These are phyloP conservation scores for Craniophora ligustri DNA, from an alignment of 2,888 invertebrate genomes.

Conservation along the genomic window DNA sequence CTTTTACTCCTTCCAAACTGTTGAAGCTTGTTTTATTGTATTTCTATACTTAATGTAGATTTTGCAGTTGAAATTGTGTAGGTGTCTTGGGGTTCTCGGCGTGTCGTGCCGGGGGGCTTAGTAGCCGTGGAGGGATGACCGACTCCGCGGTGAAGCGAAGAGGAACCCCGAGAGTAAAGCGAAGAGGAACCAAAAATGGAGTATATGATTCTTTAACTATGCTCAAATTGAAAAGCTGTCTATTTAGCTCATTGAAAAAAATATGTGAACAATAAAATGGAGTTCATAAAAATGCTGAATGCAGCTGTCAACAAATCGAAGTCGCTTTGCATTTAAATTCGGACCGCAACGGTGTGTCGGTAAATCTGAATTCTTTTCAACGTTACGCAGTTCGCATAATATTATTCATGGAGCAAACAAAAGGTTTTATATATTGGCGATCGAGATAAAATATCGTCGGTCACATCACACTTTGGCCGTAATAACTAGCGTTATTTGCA, in stretches of 20 bases:
- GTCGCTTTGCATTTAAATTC: slow-evolving; percentile 43
- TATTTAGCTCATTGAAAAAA: slow-evolving; percentile 12
- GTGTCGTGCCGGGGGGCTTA: too few species aligned
- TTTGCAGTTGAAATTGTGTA: too few species aligned
- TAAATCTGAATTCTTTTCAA: slow-evolving; percentile 40
- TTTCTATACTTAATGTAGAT: too few species aligned
- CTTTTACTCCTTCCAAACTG: too few species aligned
- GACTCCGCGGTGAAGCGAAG: too few species aligned
- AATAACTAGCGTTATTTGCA: slow-evolving; percentile 21
- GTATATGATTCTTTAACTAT: not conserved
- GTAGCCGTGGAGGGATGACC: too few species aligned
- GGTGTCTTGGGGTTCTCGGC: too few species aligned
- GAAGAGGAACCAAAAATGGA: too few species aligned
- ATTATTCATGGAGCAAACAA: slow-evolving; percentile 49
- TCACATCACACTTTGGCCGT: slow-evolving; percentile 25
- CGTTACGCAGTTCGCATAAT: slow-evolving; percentile 27
- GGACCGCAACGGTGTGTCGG: slow-evolving; percentile 27
- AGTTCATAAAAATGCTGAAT: slow-evolving; percentile 23
- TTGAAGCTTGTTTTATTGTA: too few species aligned
- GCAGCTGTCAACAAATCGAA: slow-evolving; percentile 36
- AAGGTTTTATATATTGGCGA: slow-evolving; percentile 38
- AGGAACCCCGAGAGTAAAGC: too few species aligned
- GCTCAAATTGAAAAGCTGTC: slow-evolving; percentile 5
- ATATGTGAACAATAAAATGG: slow-evolving; percentile 12
- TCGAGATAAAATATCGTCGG: slow-evolving; percentile 47